Percentiles rank a stretch among this genome's conserved stretches.
Evolutionary conservation across 2,113 vertebrate species (phyloP).

Genomic region (Myiozetetes cayanensis): DNA sequence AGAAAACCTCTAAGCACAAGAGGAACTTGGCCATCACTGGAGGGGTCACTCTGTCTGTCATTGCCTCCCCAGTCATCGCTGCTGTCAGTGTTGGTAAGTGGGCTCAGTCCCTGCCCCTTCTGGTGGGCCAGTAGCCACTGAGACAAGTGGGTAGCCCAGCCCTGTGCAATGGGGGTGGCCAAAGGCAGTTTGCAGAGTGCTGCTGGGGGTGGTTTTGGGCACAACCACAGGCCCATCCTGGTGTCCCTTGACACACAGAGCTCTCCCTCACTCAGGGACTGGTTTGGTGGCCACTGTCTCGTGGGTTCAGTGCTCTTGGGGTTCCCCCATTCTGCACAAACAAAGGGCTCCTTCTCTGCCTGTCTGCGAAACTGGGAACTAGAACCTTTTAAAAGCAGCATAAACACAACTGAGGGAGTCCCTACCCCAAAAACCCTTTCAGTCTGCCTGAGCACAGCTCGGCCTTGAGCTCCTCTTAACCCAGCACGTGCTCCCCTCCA

Average conservation of each 20-base stretch:
- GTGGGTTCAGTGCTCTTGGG: background rate
- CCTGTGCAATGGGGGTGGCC: background rate
- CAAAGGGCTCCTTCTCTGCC: background rate
- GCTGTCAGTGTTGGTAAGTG: conserved; percentile 95
- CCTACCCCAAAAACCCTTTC: background rate
- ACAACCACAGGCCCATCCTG: background rate
- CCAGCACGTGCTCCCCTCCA: conserved; percentile 39
- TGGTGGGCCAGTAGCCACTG: background rate
- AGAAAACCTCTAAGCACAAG: conserved; percentile 91
- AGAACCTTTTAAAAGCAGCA: background rate
- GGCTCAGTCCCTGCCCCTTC: background rate
- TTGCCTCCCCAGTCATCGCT: conserved; percentile 95
- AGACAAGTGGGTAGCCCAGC: background rate
- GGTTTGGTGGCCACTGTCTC: background rate
- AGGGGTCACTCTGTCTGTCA: conserved; percentile 93
- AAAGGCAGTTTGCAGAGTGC: background rate
- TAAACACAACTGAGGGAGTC: background rate
- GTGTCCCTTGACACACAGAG: background rate
- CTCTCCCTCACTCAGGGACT: background rate
- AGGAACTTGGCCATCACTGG: conserved; percentile 97
- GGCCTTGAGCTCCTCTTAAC: background rate
- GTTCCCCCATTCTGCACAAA: background rate
- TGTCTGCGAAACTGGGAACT: background rate
- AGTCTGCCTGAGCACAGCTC: background rate
- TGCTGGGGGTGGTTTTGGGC: background rate